Evolutionary conservation across 2,797 vertebrate species (phyloP).

Genomic region (Aselliscus stoliczkanus): DNA sequence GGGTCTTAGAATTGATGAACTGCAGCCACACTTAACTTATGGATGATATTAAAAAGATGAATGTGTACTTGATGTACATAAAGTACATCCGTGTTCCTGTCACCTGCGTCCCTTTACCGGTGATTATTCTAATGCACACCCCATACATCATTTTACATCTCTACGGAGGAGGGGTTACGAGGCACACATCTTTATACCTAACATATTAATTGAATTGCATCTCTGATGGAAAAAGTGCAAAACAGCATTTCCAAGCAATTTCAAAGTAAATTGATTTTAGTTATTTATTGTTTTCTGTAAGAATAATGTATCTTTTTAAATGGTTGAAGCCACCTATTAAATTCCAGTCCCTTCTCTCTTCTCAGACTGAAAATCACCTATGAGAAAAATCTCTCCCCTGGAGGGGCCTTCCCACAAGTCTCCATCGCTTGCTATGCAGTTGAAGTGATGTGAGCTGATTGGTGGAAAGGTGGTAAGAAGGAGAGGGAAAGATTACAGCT

Average conservation of each 20-base stretch:
- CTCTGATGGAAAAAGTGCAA: not conserved
- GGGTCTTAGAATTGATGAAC: not conserved
- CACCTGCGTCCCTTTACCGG: not conserved
- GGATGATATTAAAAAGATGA: not conserved
- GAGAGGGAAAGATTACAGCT: not conserved
- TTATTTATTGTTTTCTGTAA: not conserved
- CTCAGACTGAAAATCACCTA: not conserved
- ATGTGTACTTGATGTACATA: not conserved
- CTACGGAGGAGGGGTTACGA: not conserved
- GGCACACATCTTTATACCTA: not conserved
- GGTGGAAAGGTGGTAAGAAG: not conserved
- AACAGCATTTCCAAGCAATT: not conserved
- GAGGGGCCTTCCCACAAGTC: not conserved
- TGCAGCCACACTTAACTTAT: not conserved
- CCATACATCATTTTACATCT: not conserved
- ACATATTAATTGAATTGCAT: not conserved
- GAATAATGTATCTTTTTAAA: not conserved
- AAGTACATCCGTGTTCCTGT: not conserved
- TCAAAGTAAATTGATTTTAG: not conserved
- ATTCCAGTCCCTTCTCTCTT: not conserved
- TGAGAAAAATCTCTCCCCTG: not conserved
- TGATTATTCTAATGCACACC: not conserved
- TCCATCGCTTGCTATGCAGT: fast-evolving
- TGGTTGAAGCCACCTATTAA: not conserved
- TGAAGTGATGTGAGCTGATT: not conserved